A percentile compares a stretch with the other conserved stretches of the same genome.
Evolutionary conservation across 1,140 invertebrate genomes (phyloP).

Genomic region (Aphis gossypii): DNA sequence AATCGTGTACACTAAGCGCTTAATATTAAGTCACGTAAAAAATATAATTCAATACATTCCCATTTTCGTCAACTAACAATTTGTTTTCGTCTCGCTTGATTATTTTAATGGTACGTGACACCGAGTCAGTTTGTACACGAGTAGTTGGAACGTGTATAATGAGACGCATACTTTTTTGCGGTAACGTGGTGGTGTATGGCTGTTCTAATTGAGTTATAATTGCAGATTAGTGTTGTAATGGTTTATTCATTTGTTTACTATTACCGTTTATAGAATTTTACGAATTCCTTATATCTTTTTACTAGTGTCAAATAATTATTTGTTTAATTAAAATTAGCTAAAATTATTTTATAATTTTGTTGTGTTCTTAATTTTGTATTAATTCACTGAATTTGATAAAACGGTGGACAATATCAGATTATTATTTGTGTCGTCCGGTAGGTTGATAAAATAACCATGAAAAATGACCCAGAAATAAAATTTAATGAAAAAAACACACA

Average conservation of each 20-base stretch:
- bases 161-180: background rate
- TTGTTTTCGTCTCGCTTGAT: constrained; percentile 29
- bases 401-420: background rate
- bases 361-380: background rate
- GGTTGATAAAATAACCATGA: too few relatives aligned
- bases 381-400: background rate
- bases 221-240: background rate
- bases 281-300: background rate
- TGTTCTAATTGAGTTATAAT: constrained; percentile 27
- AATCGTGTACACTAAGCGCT: background rate
- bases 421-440: background rate
- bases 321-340: too few relatives aligned
- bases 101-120: constrained; percentile 23
- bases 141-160: background rate
- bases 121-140: background rate
- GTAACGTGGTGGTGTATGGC: background rate
- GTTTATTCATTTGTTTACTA: background rate
- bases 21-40: constrained; percentile 23
- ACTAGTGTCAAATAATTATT: background rate
- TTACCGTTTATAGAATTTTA: background rate
- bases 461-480: too few relatives aligned
- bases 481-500: too few relatives aligned
- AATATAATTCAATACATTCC: background rate
- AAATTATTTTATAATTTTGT: background rate
- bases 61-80: constrained; percentile 8